Base-by-base conservation (phyloP, 92 coral and sea anemone genomes). In the Plumapathes pennacea region DNA sequence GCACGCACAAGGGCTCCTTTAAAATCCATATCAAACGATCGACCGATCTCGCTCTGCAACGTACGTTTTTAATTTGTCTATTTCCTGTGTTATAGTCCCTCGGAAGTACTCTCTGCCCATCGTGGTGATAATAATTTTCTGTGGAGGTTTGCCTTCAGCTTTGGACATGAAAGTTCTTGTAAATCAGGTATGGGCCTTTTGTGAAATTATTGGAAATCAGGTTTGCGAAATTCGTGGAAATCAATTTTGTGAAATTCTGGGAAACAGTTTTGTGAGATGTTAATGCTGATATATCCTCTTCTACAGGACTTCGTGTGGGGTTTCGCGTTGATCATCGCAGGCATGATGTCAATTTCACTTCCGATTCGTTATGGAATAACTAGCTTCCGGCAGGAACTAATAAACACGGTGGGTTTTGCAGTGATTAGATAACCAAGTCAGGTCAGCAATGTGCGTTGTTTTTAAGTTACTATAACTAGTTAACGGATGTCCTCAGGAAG, bases 301-400 rank as follows among this genome's bases (percentile, higher is more conserved):
- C 32, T 44, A 18, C 81, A 86, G 95, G 95, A 82, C 66, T 87
- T 87, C 29, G 95, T 87, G 1, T 87, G 95, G 95, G 79, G 85
- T 40, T 87, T 83, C 24, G 89, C 86, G 22, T 60, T 77, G 44
- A 65, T 87, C 37, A 67, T 87, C 14, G 78, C 89, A 0, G 95
- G 89, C 4, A 43, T 56, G 13, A 54, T 82, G 38, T 50, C 67
- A 41, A 38, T 74, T 39, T 50, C 83, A 3, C 10, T 87, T 20
- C 79, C 95, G 22, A 83, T 87, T 20, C 66, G 89, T 50, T 77
- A 65, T 58, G 95, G 95, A 21, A 69, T 70, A 30, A 24, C 76
- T 8, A 47, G 54, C 38, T 87, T 87, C 50, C 69, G 95, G 17
- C 44, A 47, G 5, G 83, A 77, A 12, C 11, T 87, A 32, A 83